A percentile compares a stretch with the other conserved stretches of the same genome.
These are phyloP conservation scores for Podiceps cristatus DNA, from an alignment of 2,113 vertebrate species.

Conservation along the genomic window DNA sequence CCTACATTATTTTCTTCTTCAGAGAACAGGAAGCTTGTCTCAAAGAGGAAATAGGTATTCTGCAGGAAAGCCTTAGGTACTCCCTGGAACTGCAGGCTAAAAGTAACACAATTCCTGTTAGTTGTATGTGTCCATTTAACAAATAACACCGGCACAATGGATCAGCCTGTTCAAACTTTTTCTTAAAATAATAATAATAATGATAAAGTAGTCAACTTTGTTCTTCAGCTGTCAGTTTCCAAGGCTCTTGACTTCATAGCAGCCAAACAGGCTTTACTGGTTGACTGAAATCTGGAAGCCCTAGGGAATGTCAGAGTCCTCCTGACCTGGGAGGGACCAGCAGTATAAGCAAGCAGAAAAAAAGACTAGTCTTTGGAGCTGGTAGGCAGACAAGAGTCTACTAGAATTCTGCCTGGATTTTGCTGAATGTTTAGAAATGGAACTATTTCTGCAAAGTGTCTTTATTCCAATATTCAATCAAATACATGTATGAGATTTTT, in stretches of 20 bases:
- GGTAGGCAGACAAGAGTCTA: neutral
- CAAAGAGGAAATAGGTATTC: neutral
- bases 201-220: neutral
- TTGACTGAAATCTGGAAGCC: neutral
- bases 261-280: neutral
- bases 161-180: neutral
- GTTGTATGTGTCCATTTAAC: neutral
- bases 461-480: neutral
- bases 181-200: neutral
- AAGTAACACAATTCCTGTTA: neutral
- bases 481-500: neutral
- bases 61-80: neutral
- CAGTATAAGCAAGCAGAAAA: neutral
- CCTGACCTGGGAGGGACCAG: neutral
- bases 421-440: neutral
- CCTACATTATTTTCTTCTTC: neutral
- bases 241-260: neutral
- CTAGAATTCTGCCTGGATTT: neutral
- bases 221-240: neutral
- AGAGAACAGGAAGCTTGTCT: neutral
- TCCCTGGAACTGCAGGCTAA: neutral
- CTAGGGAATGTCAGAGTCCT: neutral
- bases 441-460: neutral
- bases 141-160: neutral
- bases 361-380: neutral